phyloP scores from a whole-genome alignment of 2,888 invertebrate genomes.

The Tridacna crocea region DNA sequence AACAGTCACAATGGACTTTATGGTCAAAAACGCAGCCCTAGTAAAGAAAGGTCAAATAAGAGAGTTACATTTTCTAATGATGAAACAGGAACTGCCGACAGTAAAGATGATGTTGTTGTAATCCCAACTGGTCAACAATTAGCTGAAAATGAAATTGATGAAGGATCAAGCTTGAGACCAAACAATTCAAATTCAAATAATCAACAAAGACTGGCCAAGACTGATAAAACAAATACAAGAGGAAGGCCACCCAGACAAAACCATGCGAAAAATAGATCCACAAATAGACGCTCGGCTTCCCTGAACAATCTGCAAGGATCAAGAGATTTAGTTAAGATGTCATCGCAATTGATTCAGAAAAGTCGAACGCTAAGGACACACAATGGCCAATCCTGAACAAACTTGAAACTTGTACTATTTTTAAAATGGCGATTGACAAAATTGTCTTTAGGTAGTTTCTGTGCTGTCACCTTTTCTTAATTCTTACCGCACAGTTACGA shows the following conservation, averaged over 20 bases:
- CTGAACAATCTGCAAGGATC: slow-evolving; percentile 42
- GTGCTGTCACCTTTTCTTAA: no score
- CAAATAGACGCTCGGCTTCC: slow-evolving; percentile 50
- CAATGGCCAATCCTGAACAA: not conserved
- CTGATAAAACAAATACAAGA: not conserved
- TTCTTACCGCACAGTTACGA: no score
- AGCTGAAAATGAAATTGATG: not conserved
- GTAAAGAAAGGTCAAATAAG: slow-evolving; percentile 57
- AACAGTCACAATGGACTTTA: slow-evolving; percentile 50
- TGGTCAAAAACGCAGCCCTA: slow-evolving; percentile 49
- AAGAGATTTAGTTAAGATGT: slow-evolving; percentile 56
- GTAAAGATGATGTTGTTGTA: slow-evolving; percentile 28
- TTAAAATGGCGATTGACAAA: no score
- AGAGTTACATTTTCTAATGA: slow-evolving; percentile 48
- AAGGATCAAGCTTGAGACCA: not conserved
- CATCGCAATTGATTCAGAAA: slow-evolving; percentile 55
- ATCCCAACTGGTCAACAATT: slow-evolving; percentile 33
- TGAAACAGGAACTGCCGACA: slow-evolving; percentile 1
- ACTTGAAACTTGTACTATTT: no score
- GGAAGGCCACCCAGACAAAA: slow-evolving; percentile 20
- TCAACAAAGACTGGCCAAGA: not conserved
- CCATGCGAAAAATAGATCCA: slow-evolving; percentile 21
- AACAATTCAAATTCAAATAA: slow-evolving; percentile 17
- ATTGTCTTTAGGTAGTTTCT: no score
- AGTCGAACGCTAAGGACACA: slow-evolving; percentile 40